phyloP scores from a whole-genome alignment of 1,140 invertebrate genomes.

The Ladona fulva region DNA sequence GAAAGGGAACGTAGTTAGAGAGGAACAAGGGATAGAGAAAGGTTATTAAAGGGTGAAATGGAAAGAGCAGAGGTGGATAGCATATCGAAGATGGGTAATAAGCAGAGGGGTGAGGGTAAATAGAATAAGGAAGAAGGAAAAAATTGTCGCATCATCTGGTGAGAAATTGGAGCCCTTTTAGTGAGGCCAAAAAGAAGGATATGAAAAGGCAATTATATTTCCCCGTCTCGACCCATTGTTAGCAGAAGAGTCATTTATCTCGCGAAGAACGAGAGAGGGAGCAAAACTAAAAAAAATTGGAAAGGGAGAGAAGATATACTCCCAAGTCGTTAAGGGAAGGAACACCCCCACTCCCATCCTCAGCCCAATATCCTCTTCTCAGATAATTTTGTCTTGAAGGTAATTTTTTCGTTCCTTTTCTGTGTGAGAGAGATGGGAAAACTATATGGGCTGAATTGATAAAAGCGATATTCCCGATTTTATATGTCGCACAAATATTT shows the following conservation, averaged over 20 bases:
- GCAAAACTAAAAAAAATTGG: not conserved
- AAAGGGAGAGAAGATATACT: not conserved
- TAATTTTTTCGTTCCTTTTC: too few species aligned
- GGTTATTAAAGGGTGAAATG: not conserved
- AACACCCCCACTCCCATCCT: not conserved
- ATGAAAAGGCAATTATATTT: constrained; percentile 11
- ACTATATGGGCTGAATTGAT: too few species aligned
- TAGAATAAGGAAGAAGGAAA: not conserved
- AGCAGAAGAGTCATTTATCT: not conserved
- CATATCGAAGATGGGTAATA: not conserved
- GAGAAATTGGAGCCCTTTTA: constrained; percentile 2
- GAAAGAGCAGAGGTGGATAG: not conserved
- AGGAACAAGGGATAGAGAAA: not conserved
- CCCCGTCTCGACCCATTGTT: constrained; percentile 6
- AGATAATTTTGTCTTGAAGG: too few species aligned
- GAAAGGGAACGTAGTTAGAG: not conserved
- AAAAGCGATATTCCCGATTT: too few species aligned
- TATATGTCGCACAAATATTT: too few species aligned
- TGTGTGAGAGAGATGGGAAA: too few species aligned
- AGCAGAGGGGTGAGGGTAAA: not conserved
- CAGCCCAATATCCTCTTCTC: not conserved
- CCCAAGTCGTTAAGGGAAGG: not conserved
- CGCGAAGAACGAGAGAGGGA: not conserved
- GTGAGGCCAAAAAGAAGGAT: not conserved
- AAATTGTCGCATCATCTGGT: not conserved